A percentile compares a stretch with the other conserved stretches of the same genome.
phyloP scores from a whole-genome alignment of 2,113 vertebrate genomes.

The Oncorhynchus clarkii region DNA sequence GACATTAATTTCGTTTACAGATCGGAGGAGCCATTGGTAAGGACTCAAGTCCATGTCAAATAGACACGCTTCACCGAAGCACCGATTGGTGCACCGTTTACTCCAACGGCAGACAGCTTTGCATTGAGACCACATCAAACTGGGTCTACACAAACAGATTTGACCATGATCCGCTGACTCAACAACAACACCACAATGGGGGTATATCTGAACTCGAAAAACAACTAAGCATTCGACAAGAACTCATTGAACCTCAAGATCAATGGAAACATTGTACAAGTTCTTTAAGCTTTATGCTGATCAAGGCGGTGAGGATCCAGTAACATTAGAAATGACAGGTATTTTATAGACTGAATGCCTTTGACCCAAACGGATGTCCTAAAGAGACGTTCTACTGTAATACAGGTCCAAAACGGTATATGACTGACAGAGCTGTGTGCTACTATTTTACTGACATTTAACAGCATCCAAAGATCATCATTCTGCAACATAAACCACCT shows the following conservation, averaged over 20 bases:
- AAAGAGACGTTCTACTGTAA: neutral
- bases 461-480: slow-evolving; percentile 33
- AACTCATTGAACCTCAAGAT: neutral
- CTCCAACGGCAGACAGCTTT: neutral
- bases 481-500: slow-evolving; percentile 1
- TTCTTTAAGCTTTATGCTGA: neutral
- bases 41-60: no score
- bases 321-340: neutral
- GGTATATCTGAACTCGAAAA: neutral
- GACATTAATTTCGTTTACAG: no score
- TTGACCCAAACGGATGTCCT: neutral
- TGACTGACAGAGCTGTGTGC: neutral
- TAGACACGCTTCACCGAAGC: neutral
- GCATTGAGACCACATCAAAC: neutral
- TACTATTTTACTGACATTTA: slow-evolving; percentile 16
- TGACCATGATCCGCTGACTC: neutral
- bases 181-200: neutral
- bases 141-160: neutral
- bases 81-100: neutral
- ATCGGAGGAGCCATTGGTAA: no score
- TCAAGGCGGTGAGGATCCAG: neutral
- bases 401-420: neutral
- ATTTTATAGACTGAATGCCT: neutral
- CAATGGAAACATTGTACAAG: neutral
- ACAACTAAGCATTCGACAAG: neutral